Percentiles rank a stretch among this genome's conserved stretches.
Conservation (phyloP, 2,113 vertebrate genomes). For the Xyrauchen texanus region DNA sequence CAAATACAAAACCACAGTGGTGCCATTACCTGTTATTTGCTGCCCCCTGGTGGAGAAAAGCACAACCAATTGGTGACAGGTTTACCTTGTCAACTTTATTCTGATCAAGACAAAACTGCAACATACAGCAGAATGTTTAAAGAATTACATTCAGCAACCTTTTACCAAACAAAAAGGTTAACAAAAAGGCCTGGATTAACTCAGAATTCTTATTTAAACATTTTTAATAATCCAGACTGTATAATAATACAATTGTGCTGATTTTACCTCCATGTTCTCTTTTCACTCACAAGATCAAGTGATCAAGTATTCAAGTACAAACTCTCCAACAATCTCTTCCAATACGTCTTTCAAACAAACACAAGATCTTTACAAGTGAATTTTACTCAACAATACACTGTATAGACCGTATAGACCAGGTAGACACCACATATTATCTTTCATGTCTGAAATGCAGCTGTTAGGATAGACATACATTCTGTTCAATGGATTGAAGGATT, state of each 20-base stretch:
- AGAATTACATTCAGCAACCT: background rate
- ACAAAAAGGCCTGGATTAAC: background rate
- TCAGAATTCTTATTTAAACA: background rate
- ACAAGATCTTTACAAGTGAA: background rate
- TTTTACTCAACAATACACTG: background rate
- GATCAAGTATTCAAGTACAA: background rate
- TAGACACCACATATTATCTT: too few relatives aligned
- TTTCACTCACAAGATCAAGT: background rate
- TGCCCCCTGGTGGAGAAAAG: constrained; percentile 31
- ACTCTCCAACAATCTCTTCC: too few relatives aligned
- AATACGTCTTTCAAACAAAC: background rate
- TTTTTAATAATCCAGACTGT: background rate
- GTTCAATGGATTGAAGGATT: too few relatives aligned
- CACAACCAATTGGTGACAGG: background rate
- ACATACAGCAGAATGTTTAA: background rate
- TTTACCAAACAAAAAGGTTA: constrained; percentile 6
- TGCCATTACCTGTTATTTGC: background rate
- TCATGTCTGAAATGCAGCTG: too few relatives aligned
- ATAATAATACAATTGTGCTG: constrained; percentile 20
- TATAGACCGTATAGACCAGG: background rate
- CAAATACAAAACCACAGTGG: background rate
- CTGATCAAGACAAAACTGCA: constrained; percentile 21
- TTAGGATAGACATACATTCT: too few relatives aligned
- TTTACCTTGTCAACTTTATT: constrained; percentile 20
- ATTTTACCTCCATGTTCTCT: background rate